Base-by-base conservation (phyloP, 1,140 invertebrate species). In the Phymastichus coffea region DNA sequence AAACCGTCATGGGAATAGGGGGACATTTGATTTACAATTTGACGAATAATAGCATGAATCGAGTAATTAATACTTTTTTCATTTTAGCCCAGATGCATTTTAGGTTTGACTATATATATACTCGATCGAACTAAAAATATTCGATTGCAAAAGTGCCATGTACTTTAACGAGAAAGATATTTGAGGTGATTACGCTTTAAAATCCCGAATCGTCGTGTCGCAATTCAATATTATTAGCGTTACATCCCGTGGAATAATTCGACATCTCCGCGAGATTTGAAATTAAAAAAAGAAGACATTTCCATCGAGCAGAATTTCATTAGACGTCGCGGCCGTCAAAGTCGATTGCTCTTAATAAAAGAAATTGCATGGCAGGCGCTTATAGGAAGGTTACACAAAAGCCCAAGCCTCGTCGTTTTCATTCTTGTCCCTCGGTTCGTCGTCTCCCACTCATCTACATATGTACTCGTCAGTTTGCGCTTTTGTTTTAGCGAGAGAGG, bases 381-480 rank as follows among this genome's bases (percentile, higher is more conserved):
- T n/a, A n/a, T n/a, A n/a, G n/a, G n/a, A n/a, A n/a, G n/a, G n/a
- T n/a, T n/a, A n/a, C n/a, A n/a, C n/a, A n/a, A n/a, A n/a, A n/a
- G n/a, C n/a, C n/a, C n/a, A n/a, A n/a, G n/a, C n/a, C n/a, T n/a
- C n/a, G 41, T 20, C 28, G 44, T 33, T 28, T 20, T 56, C 44
- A 12, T 59, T 51, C 56, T 64, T 63, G 54, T 46, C 9, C 15
- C 20, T 35, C 51, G 52, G 54, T 65, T 61, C 56, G 40, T 60
- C 58, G 54, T 66, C 65, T 61, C 64, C 59, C 63, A 58, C 75
- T 80, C 80, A 84, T 85, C 82, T 85, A 83, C 83, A 85, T 84
- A 85, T 85, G 83, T 83, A 84, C 78, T 80, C 79, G 80, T 82
- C 82, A 84, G 82, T 76, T 56, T 79, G 78, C 72, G 81, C 79